These are phyloP conservation scores for Nomada hirtipes DNA, from an alignment of 2,888 invertebrate genomes.

Conservation along the genomic window DNA sequence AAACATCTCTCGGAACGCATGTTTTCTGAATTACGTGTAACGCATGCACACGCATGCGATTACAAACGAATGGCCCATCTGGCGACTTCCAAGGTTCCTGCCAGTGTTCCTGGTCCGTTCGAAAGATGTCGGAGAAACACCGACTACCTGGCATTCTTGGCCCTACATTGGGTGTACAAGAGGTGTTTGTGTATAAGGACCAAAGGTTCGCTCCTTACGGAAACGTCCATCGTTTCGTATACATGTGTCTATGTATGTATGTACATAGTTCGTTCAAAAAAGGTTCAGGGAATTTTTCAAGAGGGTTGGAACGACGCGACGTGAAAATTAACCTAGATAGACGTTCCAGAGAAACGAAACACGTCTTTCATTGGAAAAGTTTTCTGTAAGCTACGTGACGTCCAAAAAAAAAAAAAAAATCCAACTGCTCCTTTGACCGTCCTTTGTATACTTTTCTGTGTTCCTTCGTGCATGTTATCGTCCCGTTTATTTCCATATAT, in stretches of 20 bases:
- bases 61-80: too few species aligned
- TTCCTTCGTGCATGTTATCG: too few species aligned
- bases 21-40: neutral
- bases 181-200: conserved; percentile 1
- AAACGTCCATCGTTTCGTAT: conserved; percentile 8
- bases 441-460: neutral
- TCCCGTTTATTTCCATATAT: neutral
- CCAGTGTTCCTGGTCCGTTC: neutral
- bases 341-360: conserved; percentile 6
- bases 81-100: too few species aligned
- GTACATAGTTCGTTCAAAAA: conserved; percentile 36
- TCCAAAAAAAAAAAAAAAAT: conserved; percentile 21
- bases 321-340: conserved; percentile 38
- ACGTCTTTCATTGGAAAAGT: neutral
- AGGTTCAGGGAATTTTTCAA: conserved; percentile 55
- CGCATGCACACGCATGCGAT: too few species aligned
- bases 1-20: neutral
- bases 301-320: conserved; percentile 19
- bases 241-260: too few species aligned
- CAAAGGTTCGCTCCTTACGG: neutral
- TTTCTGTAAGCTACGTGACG: neutral
- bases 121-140: neutral
- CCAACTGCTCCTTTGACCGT: neutral
- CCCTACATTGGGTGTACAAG: neutral
- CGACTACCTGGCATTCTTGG: conserved; percentile 24